These are phyloP conservation scores for Calameuta filiformis DNA, from an alignment of 2,888 invertebrate genomes.

Conservation along the genomic window DNA sequence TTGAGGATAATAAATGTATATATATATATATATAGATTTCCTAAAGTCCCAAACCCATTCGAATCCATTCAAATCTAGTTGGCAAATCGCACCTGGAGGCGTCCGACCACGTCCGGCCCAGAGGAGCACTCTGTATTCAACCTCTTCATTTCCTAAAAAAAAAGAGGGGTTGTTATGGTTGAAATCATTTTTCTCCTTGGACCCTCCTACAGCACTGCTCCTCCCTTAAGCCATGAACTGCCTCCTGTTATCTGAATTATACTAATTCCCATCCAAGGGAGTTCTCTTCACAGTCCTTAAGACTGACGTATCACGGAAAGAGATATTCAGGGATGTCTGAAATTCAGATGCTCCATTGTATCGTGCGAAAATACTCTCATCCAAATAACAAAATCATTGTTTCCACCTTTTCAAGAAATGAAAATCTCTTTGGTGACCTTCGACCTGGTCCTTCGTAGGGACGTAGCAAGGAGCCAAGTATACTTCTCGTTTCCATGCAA, in stretches of 20 bases:
- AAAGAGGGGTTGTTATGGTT: neutral
- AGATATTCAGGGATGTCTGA: neutral
- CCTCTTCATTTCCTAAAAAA: neutral
- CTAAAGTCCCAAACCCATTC: neutral
- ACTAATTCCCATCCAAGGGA: neutral
- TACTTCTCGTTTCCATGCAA: conserved; percentile 8
- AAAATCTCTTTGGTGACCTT: neutral
- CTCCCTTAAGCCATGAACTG: neutral
- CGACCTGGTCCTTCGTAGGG: neutral
- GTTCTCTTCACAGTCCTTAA: neutral
- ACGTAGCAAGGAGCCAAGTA: neutral
- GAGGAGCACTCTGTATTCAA: conserved; percentile 4
- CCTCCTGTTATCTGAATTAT: neutral
- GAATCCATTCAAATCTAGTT: neutral
- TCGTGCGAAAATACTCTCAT: neutral
- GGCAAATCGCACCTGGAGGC: neutral
- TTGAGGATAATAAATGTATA: neutral
- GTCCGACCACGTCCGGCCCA: neutral
- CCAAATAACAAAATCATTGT: neutral
- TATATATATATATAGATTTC: neutral
- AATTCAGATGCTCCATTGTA: neutral
- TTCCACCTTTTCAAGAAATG: neutral
- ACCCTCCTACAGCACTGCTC: neutral
- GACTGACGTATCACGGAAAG: neutral
- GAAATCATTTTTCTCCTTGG: conserved; percentile 1